Conservation (phyloP, 2,888 invertebrate genomes). For the Trachelus tabidus region DNA sequence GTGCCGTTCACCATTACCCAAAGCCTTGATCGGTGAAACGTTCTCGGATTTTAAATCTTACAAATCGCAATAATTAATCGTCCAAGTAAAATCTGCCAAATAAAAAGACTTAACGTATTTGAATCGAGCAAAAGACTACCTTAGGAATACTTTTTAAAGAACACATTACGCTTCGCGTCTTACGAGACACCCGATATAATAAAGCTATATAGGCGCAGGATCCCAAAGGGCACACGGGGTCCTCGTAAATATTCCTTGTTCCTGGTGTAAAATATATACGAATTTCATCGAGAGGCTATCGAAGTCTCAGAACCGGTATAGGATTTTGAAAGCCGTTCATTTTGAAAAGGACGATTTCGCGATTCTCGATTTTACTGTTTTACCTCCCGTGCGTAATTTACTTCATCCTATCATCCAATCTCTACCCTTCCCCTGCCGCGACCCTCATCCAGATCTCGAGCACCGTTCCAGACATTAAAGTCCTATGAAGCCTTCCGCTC, state of each 20-base stretch:
- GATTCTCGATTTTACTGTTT: background rate
- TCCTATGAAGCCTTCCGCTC: background rate
- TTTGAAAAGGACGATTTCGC: background rate
- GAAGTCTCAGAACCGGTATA: background rate
- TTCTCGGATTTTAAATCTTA: background rate
- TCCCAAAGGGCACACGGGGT: background rate
- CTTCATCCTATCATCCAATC: background rate
- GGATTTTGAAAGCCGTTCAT: background rate
- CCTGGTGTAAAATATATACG: background rate
- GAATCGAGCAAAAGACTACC: background rate
- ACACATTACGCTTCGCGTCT: background rate
- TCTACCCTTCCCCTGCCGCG: background rate
- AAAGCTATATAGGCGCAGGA: background rate
- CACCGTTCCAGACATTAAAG: conserved; percentile 1
- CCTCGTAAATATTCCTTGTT: background rate
- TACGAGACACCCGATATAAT: background rate
- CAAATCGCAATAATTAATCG: background rate
- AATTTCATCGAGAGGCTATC: background rate
- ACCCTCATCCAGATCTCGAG: background rate
- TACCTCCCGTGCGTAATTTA: background rate
- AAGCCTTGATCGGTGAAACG: background rate
- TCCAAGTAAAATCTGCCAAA: background rate
- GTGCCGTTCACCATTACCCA: background rate
- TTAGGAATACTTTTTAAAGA: too few relatives aligned
- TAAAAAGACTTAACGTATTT: background rate